Conservation (phyloP, 23 tunicate genomes). For the Oikopleura vanhoeffeni region DNA sequence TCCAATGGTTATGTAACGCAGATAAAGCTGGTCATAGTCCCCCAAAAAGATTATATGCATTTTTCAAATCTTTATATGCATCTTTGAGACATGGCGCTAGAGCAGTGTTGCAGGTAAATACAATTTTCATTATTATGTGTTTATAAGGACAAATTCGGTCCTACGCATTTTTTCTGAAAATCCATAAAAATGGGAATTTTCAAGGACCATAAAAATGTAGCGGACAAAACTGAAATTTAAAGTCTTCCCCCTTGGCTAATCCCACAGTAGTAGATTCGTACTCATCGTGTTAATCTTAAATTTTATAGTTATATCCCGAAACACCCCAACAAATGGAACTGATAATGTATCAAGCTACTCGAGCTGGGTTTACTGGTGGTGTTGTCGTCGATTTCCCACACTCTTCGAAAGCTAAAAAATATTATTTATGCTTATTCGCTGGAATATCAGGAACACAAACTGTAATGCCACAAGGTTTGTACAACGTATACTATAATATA, state of each 20-base stretch:
- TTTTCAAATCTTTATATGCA: slow-evolving; percentile 61
- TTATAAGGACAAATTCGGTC: no score
- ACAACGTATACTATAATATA: no score
- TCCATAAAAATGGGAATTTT: no score
- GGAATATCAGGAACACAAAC: slow-evolving; percentile 24
- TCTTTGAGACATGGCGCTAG: slow-evolving; percentile 62
- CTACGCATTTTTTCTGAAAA: no score
- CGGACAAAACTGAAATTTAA: no score
- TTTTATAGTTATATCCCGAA: slow-evolving; percentile 62
- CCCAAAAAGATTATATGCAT: slow-evolving; percentile 40
- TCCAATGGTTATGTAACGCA: slow-evolving; percentile 95
- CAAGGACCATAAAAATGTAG: no score
- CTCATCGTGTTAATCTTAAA: not conserved
- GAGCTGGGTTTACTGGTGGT: slow-evolving; percentile 93
- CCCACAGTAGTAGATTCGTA: no score
- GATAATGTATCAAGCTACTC: slow-evolving; percentile 54
- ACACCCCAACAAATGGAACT: slow-evolving; percentile 81
- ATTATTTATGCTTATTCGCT: slow-evolving; percentile 80
- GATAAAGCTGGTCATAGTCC: slow-evolving; percentile 57
- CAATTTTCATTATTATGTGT: no score
- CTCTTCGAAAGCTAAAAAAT: slow-evolving; percentile 87
- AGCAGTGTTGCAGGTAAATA: slow-evolving; percentile 74
- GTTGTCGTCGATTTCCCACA: slow-evolving; percentile 87
- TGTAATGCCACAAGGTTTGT: slow-evolving; percentile 41
- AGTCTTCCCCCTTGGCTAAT: no score